Evolutionary conservation across 2,797 vertebrate species (phyloP).

Genomic region (Oryzias dopingdopingensis): DNA sequence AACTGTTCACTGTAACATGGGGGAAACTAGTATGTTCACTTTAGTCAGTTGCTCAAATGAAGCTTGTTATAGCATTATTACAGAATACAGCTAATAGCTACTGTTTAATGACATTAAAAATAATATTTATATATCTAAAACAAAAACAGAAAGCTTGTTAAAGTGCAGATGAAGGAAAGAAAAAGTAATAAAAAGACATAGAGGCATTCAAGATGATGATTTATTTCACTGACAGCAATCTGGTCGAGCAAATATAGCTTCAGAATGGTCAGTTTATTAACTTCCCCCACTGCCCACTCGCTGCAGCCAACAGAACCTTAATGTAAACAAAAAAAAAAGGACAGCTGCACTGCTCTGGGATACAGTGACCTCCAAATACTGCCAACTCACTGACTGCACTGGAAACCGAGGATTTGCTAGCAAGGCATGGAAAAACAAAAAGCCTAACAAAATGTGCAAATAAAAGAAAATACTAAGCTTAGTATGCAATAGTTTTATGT

Average conservation of each 20-base stretch:
- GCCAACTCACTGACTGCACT: conserved; percentile 63
- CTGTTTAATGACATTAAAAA: conserved; percentile 8
- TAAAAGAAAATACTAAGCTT: neutral
- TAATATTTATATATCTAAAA: neutral
- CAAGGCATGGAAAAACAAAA: conserved; percentile 30
- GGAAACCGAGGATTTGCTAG: conserved; percentile 48
- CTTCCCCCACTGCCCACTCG: conserved; percentile 51
- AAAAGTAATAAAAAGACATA: conserved; percentile 4
- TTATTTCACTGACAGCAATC: conserved; percentile 18
- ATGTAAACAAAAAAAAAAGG: conserved; percentile 69
- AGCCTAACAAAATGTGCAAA: conserved; percentile 33
- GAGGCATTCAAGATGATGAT: conserved; percentile 3
- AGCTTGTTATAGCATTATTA: too few relatives aligned
- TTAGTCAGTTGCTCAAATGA: conserved; percentile 14
- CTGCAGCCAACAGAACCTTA: conserved; percentile 56
- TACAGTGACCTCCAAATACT: conserved; percentile 67
- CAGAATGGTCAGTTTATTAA: conserved; percentile 37
- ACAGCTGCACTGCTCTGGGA: conserved; percentile 71
- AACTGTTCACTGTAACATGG: neutral
- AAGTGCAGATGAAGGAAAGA: neutral
- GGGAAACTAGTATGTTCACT: conserved; percentile 5
- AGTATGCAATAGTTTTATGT: neutral
- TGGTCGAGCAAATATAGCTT: conserved; percentile 26
- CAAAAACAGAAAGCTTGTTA: conserved; percentile 3
- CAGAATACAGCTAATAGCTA: conserved; percentile 25